These are phyloP conservation scores for Liopterus haemorrhoidalis DNA, from an alignment of 2,888 invertebrate genomes.

Conservation along the genomic window DNA sequence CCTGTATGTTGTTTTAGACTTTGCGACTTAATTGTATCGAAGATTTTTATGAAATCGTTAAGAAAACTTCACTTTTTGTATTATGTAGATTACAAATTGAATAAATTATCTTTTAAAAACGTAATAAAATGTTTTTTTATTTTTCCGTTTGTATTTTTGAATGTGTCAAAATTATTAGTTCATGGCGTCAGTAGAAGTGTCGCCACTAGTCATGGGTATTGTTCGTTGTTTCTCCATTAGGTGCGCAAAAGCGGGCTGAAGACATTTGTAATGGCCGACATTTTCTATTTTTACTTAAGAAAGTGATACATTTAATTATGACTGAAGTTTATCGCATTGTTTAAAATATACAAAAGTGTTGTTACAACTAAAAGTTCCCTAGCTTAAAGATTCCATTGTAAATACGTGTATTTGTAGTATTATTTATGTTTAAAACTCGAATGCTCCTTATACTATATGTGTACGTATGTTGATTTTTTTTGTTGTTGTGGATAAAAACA, in stretches of 20 bases:
- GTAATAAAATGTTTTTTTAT: too few species aligned
- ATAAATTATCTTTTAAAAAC: too few species aligned
- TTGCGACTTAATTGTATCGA: too few species aligned
- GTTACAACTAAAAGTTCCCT: too few species aligned
- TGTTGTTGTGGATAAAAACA: constrained; percentile 55
- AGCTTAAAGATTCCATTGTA: constrained; percentile 21
- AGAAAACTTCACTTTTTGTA: too few species aligned
- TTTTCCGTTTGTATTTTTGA: too few species aligned
- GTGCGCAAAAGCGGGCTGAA: constrained; percentile 1
- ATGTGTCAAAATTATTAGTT: too few species aligned
- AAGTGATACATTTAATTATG: constrained; percentile 32
- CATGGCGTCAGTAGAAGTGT: too few species aligned
- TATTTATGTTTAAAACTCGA: constrained; percentile 27
- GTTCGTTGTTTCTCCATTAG: background rate
- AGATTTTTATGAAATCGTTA: too few species aligned
- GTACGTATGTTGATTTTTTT: constrained; percentile 50
- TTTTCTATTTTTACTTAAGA: constrained; percentile 35
- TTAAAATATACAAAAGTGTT: constrained; percentile 27
- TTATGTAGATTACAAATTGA: too few species aligned
- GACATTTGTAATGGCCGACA: constrained; percentile 32
- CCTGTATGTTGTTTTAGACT: too few species aligned
- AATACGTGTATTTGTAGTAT: constrained; percentile 31
- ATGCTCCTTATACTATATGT: constrained; percentile 29
- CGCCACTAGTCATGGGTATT: too few species aligned
- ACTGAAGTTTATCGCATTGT: constrained; percentile 29